These are phyloP conservation scores for Cylindroiulus punctatus DNA, from an alignment of 2,888 invertebrate species.

Conservation along the genomic window DNA sequence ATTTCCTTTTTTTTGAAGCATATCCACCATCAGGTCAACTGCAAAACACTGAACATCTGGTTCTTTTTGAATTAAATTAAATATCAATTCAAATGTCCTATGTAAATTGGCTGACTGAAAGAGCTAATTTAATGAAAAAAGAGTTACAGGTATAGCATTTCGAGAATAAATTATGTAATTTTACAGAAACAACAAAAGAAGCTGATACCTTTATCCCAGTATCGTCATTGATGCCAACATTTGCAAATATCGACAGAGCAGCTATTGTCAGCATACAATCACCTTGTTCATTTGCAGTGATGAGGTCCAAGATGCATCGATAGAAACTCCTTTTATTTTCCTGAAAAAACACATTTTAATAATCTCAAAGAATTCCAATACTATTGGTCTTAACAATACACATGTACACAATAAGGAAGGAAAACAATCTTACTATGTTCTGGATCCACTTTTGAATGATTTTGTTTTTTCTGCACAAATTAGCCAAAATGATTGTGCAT, in stretches of 20 bases:
- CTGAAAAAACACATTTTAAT: neutral
- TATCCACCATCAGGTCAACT: constrained; percentile 43
- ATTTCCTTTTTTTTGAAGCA: neutral
- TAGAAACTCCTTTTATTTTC: constrained; percentile 24
- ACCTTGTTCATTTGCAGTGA: neutral
- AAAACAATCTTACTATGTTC: neutral
- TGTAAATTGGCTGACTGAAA: constrained; percentile 32
- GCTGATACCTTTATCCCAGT: constrained; percentile 24
- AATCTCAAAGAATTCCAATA: neutral
- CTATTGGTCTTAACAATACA: neutral
- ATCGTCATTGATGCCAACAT: constrained; percentile 27
- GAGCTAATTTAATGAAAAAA: constrained; percentile 6
- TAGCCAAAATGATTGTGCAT: constrained; percentile 28
- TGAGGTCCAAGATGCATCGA: constrained; percentile 43
- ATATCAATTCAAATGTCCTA: constrained; percentile 48
- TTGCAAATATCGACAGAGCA: constrained; percentile 44
- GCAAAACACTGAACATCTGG: constrained; percentile 33
- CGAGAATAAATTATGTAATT: too few relatives aligned
- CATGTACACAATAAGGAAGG: neutral
- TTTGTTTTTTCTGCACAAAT: constrained; percentile 20
- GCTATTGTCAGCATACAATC: constrained; percentile 34
- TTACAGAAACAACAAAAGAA: neutral
- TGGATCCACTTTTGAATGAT: constrained; percentile 44
- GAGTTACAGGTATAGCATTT: too few relatives aligned
- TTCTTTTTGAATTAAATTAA: constrained; percentile 46